Evolutionary conservation across 2,113 vertebrate genomes (phyloP).

Genomic region (Phaethon lepturus): DNA sequence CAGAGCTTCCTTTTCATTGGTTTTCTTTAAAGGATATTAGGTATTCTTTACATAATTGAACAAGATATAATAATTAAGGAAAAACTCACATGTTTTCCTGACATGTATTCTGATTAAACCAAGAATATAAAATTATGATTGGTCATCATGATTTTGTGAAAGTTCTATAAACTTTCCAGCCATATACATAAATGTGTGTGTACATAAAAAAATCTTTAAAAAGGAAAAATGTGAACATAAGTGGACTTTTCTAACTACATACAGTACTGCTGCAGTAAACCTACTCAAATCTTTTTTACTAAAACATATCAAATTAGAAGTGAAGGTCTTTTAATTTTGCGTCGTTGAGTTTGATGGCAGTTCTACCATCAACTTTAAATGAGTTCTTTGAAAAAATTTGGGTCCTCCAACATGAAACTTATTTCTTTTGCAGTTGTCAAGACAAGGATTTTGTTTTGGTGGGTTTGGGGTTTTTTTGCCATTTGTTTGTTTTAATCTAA

Average conservation of each 20-base stretch:
- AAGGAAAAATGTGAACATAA: neutral
- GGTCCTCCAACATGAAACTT: neutral
- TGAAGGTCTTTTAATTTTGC: neutral
- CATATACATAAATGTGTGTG: neutral
- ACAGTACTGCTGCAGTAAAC: neutral
- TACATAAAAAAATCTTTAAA: neutral
- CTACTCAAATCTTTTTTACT: neutral
- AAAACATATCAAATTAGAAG: neutral
- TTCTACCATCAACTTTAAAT: neutral
- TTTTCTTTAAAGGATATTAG: neutral
- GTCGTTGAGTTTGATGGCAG: neutral
- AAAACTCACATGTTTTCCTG: neutral
- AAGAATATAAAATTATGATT: neutral
- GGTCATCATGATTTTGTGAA: neutral
- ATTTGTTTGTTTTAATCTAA: neutral
- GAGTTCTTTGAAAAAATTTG: neutral
- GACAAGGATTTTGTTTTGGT: constrained; percentile 9
- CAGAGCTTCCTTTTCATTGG: neutral
- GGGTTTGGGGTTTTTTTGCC: too few species aligned
- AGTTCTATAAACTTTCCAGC: neutral
- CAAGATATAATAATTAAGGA: neutral
- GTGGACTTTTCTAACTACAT: neutral
- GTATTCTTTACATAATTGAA: neutral
- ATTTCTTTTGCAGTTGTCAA: constrained; percentile 7
- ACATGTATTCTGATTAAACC: neutral